Evolutionary conservation across 2,113 vertebrate species (phyloP), one percentile per base, ranked within the genome.

Genomic region (Pao palembangensis): DNA sequence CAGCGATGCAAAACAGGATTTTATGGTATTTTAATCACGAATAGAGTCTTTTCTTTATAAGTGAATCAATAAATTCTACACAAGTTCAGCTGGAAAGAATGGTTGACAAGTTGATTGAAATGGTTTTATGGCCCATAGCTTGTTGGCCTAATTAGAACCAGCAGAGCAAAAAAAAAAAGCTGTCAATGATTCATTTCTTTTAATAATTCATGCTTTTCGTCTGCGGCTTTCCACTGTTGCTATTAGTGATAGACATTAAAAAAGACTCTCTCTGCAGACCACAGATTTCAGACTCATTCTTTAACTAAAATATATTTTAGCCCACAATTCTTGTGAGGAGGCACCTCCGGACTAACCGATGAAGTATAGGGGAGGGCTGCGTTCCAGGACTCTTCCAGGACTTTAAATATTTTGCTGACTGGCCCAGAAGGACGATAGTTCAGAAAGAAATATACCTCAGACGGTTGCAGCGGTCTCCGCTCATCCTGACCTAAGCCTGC

Each of bases 61-160:
- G 54, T 41, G 16, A 78, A 73, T 85, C 78, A 56, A 81, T 84
- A 67, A 41, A 47, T 46, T 47, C 63, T 42, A 48, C 58, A 65
- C 62, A 66, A 50, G 63, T 60, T 67, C 19, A 47, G 55, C 42
- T 15, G 3, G 11, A 42, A 42, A 42, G 41, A 14, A 14, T 42
- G 13, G 6, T 34, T 44, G 42, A 44, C 42, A 44, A 44, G 42
- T 16, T 44, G 42, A 13, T 34, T 6, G 31, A 34, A 34, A 34
- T 34, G 31, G 31, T 34, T 34, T 34, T 44, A 44, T 44, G 42
- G 12, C 12, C 2, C 15, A 34, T 55, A 64, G 60, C 20, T 38
- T 55, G 44, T 60, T 70, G 43, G 57, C 21, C 34, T 54, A 55
- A 61, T 61, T 51, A 55, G 51, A 64, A 60, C 46, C 54, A 61